Evolutionary conservation across 2,888 invertebrate genomes (phyloP).

Genomic region (Leptura quadrifasciata): DNA sequence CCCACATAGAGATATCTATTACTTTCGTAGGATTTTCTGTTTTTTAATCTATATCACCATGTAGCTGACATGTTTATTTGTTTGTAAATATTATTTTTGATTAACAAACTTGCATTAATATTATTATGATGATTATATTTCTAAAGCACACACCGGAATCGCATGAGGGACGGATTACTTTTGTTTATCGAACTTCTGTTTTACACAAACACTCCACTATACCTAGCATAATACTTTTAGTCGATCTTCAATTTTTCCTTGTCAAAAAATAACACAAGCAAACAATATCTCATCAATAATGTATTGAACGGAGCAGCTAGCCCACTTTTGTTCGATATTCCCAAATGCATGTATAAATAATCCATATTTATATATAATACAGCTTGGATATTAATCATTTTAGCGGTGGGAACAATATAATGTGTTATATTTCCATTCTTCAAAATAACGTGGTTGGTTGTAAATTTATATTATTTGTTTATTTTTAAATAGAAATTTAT

Average conservation of each 20-base stretch:
- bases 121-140: neutral
- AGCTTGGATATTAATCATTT: conserved; percentile 40
- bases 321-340: conserved; percentile 34
- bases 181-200: conserved; percentile 28
- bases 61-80: too few relatives aligned
- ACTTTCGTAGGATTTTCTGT: too few relatives aligned
- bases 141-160: neutral
- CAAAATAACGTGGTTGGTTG: neutral
- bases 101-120: too few relatives aligned
- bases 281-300: conserved; percentile 45
- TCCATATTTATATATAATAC: conserved; percentile 11
- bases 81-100: too few relatives aligned
- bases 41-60: too few relatives aligned
- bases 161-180: neutral
- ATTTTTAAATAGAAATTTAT: conserved; percentile 16
- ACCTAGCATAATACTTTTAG: conserved; percentile 26
- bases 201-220: conserved; percentile 3
- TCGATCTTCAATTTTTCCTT: conserved; percentile 42
- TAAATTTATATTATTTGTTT: conserved; percentile 11
- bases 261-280: conserved; percentile 42
- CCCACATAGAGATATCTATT: too few relatives aligned
- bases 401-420: conserved; percentile 36
- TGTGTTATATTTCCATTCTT: conserved; percentile 25
- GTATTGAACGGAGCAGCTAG: conserved; percentile 36
- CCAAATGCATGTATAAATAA: conserved; percentile 45